Percentiles rank a stretch among this genome's conserved stretches.
These are phyloP conservation scores for Taurulus bubalis DNA, from an alignment of 2,113 vertebrate species.

Conservation along the genomic window DNA sequence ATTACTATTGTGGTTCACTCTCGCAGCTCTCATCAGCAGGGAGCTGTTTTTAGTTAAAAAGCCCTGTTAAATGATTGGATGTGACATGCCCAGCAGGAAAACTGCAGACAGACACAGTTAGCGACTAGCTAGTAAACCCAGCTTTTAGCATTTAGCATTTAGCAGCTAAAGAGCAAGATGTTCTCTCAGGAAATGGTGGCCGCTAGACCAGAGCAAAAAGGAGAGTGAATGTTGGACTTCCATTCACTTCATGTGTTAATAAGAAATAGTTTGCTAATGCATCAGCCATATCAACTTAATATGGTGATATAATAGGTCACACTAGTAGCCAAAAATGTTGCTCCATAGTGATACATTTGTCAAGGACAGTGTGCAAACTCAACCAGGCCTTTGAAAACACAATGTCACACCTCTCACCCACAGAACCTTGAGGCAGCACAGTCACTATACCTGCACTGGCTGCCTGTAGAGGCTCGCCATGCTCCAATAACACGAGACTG, in stretches of 20 bases:
- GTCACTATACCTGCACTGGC: constrained; percentile 24
- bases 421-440: constrained; percentile 23
- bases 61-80: background rate
- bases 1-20: background rate
- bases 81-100: background rate
- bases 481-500: constrained; percentile 45
- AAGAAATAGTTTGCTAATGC: background rate
- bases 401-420: background rate
- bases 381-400: background rate
- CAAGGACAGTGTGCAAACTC: background rate
- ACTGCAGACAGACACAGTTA: background rate
- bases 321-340: background rate
- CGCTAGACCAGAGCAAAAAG: background rate
- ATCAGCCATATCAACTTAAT: background rate
- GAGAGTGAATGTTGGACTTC: background rate
- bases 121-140: background rate
- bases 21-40: background rate
- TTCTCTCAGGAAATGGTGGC: background rate
- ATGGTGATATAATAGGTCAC: background rate
- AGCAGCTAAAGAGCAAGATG: background rate
- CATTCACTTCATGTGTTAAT: background rate
- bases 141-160: background rate
- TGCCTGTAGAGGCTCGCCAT: constrained; percentile 14
- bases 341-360: background rate
- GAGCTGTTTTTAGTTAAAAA: background rate